A percentile compares a stretch with the other conserved stretches of the same genome.
Conservation (phyloP, 2,797 vertebrate species). For the Pipistrellus pipistrellus region DNA sequence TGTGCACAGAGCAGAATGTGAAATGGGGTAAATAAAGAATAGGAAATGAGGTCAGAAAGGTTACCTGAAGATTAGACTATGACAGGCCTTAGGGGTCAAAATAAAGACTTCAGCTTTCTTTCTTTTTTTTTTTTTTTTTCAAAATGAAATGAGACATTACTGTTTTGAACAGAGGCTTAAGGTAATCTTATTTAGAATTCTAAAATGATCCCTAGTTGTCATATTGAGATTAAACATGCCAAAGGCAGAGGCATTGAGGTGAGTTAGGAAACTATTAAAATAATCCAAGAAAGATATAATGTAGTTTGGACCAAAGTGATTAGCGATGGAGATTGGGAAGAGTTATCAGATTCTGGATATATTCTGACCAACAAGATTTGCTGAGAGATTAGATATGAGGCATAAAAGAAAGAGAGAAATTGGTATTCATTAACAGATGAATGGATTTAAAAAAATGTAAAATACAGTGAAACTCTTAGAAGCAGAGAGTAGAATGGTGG, state of each 20-base stretch:
- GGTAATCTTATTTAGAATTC: background rate
- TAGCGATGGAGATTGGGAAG: background rate
- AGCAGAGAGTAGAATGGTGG: background rate
- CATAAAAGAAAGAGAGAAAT: constrained; percentile 7
- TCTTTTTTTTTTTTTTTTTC: background rate
- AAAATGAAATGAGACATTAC: background rate
- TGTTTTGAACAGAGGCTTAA: background rate
- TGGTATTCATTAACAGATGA: background rate
- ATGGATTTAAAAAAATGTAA: background rate
- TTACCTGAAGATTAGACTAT: background rate
- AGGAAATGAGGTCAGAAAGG: background rate
- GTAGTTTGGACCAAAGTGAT: background rate
- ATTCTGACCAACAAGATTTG: constrained; percentile 6
- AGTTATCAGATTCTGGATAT: background rate
- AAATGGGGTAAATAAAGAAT: background rate
- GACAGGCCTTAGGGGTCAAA: background rate
- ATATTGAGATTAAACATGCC: background rate
- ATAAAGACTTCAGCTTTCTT: background rate
- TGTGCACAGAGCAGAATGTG: background rate
- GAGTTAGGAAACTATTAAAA: constrained; percentile 23
- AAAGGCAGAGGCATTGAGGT: background rate
- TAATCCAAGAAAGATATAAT: background rate
- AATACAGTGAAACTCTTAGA: background rate
- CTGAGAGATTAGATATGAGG: background rate
- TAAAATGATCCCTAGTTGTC: constrained; percentile 38